Evolutionary conservation across 2,888 invertebrate genomes (phyloP).

Genomic region (Acanthacorydalis orientalis): DNA sequence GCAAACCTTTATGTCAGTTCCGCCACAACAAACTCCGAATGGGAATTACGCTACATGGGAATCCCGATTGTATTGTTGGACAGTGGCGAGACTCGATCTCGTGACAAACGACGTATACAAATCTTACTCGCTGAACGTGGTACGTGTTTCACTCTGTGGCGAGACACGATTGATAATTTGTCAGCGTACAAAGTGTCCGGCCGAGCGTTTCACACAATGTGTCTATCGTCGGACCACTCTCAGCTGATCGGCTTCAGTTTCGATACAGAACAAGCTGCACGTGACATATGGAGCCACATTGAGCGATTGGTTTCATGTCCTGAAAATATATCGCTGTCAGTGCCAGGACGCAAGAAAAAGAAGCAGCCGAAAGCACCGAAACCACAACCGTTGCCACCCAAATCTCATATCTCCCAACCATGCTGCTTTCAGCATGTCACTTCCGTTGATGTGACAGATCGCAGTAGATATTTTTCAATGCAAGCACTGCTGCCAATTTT

Average conservation of each 20-base stretch:
- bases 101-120: constrained; percentile 48
- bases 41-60: constrained; percentile 61
- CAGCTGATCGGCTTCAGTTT: constrained; percentile 64
- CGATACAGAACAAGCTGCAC: constrained; percentile 54
- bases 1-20: constrained; percentile 53
- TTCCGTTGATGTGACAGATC: constrained; percentile 51
- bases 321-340: constrained; percentile 57
- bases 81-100: constrained; percentile 53
- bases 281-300: constrained; percentile 50
- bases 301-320: constrained; percentile 57
- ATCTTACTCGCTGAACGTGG: constrained; percentile 53
- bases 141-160: constrained; percentile 68
- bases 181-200: constrained; percentile 55
- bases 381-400: constrained; percentile 47
- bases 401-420: constrained; percentile 68
- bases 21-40: constrained; percentile 35
- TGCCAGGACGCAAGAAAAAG: constrained; percentile 43
- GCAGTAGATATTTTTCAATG: constrained; percentile 46
- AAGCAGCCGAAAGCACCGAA: constrained; percentile 34
- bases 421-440: constrained; percentile 75
- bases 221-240: constrained; percentile 58
- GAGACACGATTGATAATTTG: constrained; percentile 62
- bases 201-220: constrained; percentile 68
- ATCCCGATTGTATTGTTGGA: constrained; percentile 64
- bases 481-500: constrained; percentile 39